phyloP scores from a whole-genome alignment of 2,888 invertebrate species.

The Apodemia zela region DNA sequence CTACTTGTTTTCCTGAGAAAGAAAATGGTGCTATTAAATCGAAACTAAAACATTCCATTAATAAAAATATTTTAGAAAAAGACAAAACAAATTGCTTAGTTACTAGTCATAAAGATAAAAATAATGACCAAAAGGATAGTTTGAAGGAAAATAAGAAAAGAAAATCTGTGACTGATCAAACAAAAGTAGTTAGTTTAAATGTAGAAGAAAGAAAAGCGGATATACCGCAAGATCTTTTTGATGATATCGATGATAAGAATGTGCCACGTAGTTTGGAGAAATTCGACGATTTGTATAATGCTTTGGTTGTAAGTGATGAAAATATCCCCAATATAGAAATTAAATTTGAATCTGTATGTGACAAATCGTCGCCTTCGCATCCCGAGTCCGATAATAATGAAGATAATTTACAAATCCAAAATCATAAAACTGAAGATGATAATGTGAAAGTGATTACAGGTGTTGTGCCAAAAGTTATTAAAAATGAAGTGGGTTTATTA shows the following conservation, averaged over 20 bases:
- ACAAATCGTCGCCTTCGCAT: constrained; percentile 29
- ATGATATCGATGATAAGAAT: constrained; percentile 55
- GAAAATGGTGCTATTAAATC: constrained; percentile 76
- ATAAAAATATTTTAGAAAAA: constrained; percentile 72
- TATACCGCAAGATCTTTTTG: constrained; percentile 56
- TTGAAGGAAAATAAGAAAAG: constrained; percentile 46
- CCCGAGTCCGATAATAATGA: constrained; percentile 12
- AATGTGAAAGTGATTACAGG: constrained; percentile 53
- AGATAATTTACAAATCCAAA: constrained; percentile 11
- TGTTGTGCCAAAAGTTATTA: constrained; percentile 66
- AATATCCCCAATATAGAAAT: constrained; percentile 40
- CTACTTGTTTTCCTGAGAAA: constrained; percentile 51
- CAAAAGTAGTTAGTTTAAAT: constrained; percentile 42
- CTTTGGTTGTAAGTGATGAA: constrained; percentile 47
- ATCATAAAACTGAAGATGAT: constrained; percentile 35
- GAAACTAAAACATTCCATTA: constrained; percentile 77
- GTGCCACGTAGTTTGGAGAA: constrained; percentile 52
- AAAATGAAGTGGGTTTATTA: constrained; percentile 56
- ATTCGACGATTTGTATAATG: constrained; percentile 66
- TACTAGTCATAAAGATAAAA: constrained; percentile 62
- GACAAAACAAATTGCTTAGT: constrained; percentile 68
- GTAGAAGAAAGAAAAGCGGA: constrained; percentile 43
- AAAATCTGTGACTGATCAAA: constrained; percentile 46
- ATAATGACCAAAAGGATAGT: constrained; percentile 52
- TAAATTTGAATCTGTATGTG: constrained; percentile 40